Evolutionary conservation across 2,888 invertebrate genomes (phyloP).

Genomic region (Malthinus seriepunctatus): DNA sequence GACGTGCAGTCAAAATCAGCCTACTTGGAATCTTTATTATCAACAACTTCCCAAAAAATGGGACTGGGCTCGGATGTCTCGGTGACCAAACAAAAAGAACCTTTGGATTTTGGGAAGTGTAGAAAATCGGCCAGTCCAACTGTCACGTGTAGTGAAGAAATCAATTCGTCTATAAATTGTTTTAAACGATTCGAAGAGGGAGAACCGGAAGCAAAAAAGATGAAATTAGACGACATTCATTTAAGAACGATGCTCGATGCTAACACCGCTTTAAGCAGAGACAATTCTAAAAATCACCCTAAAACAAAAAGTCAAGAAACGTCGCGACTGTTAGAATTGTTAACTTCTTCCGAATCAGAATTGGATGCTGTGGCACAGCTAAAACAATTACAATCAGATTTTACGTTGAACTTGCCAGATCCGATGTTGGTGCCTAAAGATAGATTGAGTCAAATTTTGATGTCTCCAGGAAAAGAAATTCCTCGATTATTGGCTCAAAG

Average conservation of each 20-base stretch:
- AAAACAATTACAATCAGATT: constrained; percentile 67
- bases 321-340: constrained; percentile 53
- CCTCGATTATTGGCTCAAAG: constrained; percentile 71
- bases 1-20: constrained; percentile 62
- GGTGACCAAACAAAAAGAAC: constrained; percentile 63
- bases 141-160: constrained; percentile 75
- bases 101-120: constrained; percentile 70
- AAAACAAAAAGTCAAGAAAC: constrained; percentile 43
- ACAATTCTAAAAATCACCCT: constrained; percentile 35
- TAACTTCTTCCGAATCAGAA: constrained; percentile 56
- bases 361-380: constrained; percentile 73
- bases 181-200: constrained; percentile 6
- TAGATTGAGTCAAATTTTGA: constrained; percentile 69
- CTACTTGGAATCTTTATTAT: constrained; percentile 66
- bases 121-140: constrained; percentile 72
- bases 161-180: constrained; percentile 57
- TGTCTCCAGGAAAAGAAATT: constrained; percentile 76
- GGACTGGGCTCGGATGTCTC: constrained; percentile 61
- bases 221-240: constrained; percentile 56
- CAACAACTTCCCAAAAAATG: constrained; percentile 61
- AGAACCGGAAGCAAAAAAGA: constrained; percentile 57
- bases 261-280: constrained; percentile 41
- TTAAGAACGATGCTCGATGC: constrained; percentile 59
- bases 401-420: constrained; percentile 76
- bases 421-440: constrained; percentile 81